A percentile compares a stretch with the other conserved stretches of the same genome.
Evolutionary conservation across 1,140 invertebrate genomes (phyloP).

Genomic region (Pseudobourletiella spinata): DNA sequence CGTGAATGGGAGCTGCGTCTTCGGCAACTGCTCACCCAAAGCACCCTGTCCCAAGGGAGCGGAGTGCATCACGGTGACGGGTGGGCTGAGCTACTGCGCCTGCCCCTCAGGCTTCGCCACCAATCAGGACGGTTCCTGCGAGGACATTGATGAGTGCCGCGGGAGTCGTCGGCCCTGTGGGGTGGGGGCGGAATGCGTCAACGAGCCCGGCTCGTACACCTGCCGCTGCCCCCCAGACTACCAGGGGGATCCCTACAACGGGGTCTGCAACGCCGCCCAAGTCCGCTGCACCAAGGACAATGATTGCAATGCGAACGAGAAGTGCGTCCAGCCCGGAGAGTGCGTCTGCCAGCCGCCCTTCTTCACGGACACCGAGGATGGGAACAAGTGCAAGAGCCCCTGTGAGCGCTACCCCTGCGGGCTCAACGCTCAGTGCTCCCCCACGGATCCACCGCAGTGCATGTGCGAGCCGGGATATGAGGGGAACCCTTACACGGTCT

Average conservation of each 20-base stretch:
- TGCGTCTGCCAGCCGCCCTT: conserved; percentile 81
- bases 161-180: conserved; percentile 61
- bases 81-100: conserved; percentile 80
- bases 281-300: conserved; percentile 67
- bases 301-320: conserved; percentile 76
- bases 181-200: conserved; percentile 74
- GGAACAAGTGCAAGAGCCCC: conserved; percentile 72
- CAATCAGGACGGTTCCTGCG: conserved; percentile 61
- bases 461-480: conserved; percentile 74
- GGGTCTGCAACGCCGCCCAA: conserved; percentile 65
- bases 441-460: conserved; percentile 77
- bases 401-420: conserved; percentile 56
- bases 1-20: conserved; percentile 63
- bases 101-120: conserved; percentile 72
- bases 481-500: conserved; percentile 71
- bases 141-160: conserved; percentile 42
- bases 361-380: conserved; percentile 66
- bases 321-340: conserved; percentile 80
- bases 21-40: conserved; percentile 67
- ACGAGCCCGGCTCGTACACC: conserved; percentile 63
- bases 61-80: conserved; percentile 76
- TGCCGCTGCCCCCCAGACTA: conserved; percentile 74
- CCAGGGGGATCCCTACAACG: conserved; percentile 48
- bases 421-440: conserved; percentile 83
- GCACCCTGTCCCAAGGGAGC: conserved; percentile 69